Evolutionary conservation across 1,140 invertebrate species (phyloP).

Genomic region (Temnothorax curvispinosus): DNA sequence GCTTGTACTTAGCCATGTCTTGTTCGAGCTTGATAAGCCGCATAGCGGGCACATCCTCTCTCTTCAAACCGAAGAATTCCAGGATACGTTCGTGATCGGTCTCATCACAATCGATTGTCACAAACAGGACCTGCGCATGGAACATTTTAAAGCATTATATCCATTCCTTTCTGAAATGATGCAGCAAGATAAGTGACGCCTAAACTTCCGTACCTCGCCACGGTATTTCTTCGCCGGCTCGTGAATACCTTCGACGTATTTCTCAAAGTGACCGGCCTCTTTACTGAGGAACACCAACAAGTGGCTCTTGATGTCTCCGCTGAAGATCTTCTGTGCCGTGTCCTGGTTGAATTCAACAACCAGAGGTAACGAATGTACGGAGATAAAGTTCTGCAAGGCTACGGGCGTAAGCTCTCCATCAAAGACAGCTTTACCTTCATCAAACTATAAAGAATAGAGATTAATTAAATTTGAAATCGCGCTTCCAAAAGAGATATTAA

Average conservation of each 20-base stretch:
- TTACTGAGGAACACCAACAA: slow-evolving; percentile 98
- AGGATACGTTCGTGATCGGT: slow-evolving; percentile 98
- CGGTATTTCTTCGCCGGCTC: slow-evolving; percentile 95
- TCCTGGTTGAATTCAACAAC: slow-evolving; percentile 99
- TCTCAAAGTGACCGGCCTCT: slow-evolving; percentile 93
- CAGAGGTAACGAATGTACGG: slow-evolving; percentile 94
- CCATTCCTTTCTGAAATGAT: background rate
- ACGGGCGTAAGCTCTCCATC: slow-evolving; percentile 90
- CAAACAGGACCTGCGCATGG: slow-evolving; percentile 91
- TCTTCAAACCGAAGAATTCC: slow-evolving; percentile 99
- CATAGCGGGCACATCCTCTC: slow-evolving; percentile 95
- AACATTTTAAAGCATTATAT: background rate
- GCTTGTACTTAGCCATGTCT: slow-evolving; percentile 99
- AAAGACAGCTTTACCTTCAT: slow-evolving; percentile 95
- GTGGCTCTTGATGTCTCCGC: slow-evolving; percentile 98
- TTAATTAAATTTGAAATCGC: background rate
- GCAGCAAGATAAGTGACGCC: background rate
- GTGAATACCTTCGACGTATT: slow-evolving; percentile 91
- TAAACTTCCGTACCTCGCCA: slow-evolving; percentile 89
- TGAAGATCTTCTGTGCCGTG: slow-evolving; percentile 99
- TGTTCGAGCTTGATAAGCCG: slow-evolving; percentile 97
- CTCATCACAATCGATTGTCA: slow-evolving; percentile 97
- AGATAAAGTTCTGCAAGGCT: slow-evolving; percentile 93
- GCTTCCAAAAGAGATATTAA: background rate
- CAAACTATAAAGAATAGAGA: slow-evolving; percentile 90